Evolutionary conservation across 2,888 invertebrate genomes (phyloP).

Genomic region (Patella depressa): DNA sequence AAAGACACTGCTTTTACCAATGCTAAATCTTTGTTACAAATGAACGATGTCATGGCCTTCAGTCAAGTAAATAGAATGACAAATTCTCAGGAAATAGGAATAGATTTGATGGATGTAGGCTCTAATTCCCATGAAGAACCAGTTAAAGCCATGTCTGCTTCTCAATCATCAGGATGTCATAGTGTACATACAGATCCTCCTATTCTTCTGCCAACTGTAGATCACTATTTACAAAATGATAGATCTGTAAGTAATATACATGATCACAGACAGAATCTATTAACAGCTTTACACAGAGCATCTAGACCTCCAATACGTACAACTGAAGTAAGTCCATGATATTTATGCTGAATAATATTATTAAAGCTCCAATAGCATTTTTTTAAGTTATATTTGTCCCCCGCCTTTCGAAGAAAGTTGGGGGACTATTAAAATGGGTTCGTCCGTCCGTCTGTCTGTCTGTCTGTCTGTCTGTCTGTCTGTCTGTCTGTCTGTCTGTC

Average conservation of each 20-base stretch:
- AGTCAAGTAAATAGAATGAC: not conserved
- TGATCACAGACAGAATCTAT: conserved; percentile 7
- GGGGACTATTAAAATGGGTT: no score
- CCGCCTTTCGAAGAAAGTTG: no score
- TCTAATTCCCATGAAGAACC: not conserved
- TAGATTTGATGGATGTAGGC: not conserved
- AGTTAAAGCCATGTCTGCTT: not conserved
- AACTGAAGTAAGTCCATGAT: not conserved
- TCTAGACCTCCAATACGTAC: conserved; percentile 3
- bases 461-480: no score
- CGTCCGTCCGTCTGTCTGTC: no score
- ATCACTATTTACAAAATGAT: not conserved
- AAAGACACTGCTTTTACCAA: not conserved
- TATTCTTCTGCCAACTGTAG: not conserved
- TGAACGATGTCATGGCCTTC: not conserved
- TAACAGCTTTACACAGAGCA: not conserved
- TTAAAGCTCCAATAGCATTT: no score
- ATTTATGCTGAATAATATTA: no score
- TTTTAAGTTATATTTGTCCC: no score
- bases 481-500: no score
- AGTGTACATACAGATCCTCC: conserved; percentile 1
- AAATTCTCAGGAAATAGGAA: not conserved
- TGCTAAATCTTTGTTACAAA: not conserved
- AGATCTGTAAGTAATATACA: not conserved
- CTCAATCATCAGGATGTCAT: conserved; percentile 25